A percentile compares a stretch with the other conserved stretches of the same genome.
Evolutionary conservation across 2,113 vertebrate genomes (phyloP).

Genomic region (Mungos mungo): DNA sequence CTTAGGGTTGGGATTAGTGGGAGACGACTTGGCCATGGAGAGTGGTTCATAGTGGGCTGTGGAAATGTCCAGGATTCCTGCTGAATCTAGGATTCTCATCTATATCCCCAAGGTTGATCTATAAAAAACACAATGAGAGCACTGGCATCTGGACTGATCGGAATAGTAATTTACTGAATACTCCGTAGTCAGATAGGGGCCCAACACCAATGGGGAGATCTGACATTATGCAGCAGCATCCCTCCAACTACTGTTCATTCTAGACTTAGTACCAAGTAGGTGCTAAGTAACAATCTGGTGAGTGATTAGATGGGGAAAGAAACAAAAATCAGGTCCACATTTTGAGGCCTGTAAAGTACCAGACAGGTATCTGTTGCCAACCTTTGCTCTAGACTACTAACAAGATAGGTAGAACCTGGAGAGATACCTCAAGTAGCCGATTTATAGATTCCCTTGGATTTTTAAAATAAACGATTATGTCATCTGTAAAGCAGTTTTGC

Average conservation of each 20-base stretch:
- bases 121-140: neutral
- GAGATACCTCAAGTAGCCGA: neutral
- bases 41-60: neutral
- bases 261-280: neutral
- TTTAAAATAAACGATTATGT: neutral
- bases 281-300: neutral
- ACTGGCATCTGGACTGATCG: neutral
- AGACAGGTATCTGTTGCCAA: neutral
- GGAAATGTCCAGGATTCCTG: neutral
- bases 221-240: neutral
- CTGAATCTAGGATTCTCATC: neutral
- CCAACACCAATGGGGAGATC: neutral
- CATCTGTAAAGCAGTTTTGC: neutral
- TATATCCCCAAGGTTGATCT: neutral
- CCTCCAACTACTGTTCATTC: neutral
- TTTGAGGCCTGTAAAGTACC: neutral
- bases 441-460: neutral
- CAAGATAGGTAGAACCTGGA: neutral
- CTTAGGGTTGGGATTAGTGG: neutral
- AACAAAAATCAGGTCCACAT: neutral
- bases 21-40: neutral
- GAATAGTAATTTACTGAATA: neutral
- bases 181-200: neutral
- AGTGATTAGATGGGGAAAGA: neutral
- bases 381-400: neutral